Evolutionary conservation across 2,113 vertebrate genomes (phyloP), one percentile per base, ranked within the genome.

Genomic region (Cisticola juncidis): DNA sequence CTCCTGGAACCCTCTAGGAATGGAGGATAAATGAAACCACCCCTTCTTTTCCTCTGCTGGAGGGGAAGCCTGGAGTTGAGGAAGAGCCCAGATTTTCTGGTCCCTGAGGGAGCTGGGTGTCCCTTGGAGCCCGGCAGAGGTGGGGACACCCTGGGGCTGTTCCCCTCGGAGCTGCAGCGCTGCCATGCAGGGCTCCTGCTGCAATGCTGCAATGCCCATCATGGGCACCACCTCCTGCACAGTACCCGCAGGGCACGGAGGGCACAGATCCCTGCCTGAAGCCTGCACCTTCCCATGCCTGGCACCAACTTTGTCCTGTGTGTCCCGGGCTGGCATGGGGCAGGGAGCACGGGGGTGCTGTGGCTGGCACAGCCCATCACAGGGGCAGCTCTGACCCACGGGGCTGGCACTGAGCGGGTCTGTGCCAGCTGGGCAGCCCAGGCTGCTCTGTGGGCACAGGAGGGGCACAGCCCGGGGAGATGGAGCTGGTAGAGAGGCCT

Each of bases 341-440:
- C 31, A 4, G 48, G 15, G 9, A n/a, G 65, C 11, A 4, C 24
- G 11, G 22, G 1, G 6, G 2, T 14, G 9, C 61, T 24, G 19
- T 14, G 50, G 31, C 50, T 53, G 83, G 20, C 69, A 28, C 3
- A 1, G 23, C 40, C 4, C 48, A 10, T 14, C 1, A 0, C 48
- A 51, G 53, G 9, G 35, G 6, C 21, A 61, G 38, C 33, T 42
- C 40, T 65, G 57, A 19, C 40, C 71, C 51, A 9, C 1, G 48
- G 22, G 42, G 44, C 2, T 5, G 5, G 57, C 45, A 44, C 61
- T 0, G 0, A 40, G 61, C 0, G 2, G 9, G 8, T 72, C 64
- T 25, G 24, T 4, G 0, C 24, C 1, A 3, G 71, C 0, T 0
- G 19, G 70, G 62, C 78, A 65, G 82, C 8, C 1, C 29, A 70